Base-by-base conservation (phyloP, 2,797 vertebrate species). In the Pseudotriccus pelzelni region DNA sequence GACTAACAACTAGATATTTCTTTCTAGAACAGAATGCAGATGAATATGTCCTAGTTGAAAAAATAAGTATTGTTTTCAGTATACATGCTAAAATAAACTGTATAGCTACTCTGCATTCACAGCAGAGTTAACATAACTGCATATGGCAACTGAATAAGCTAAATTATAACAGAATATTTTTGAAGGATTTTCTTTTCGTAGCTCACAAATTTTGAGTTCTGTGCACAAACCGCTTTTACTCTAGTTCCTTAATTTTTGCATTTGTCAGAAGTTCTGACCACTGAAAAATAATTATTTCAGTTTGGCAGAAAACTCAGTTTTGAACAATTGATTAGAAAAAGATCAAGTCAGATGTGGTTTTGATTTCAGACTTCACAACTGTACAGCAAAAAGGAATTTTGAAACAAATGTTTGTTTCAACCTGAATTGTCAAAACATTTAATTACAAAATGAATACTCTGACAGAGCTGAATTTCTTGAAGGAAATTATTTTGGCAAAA, bases 271-370 rank as follows among this genome's bases (percentile, higher is more conserved):
- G 23, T 88, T 94, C 36, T 84, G 70, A 81, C 41, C 74, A 63
- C 55, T 96, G 27, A 74, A 77, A 72, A 86, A 43, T 14, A 80
- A 89, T 77, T 80, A 50, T 43, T 91, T 72, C 73, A 44, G 6
- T 73, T 79, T 95, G 69, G 55, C 50, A 88, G 25, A 62, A 69
- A 88, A 73, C 28, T 75, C 18, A 36, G 37, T 78, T 95, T 62
- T 68, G 59, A 93, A 69, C 63, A 93, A 86, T 62, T 87, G 67
- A 87, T 90, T 88, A 93, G 70, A 55, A 94, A 85, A 88, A 81
- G 56, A 69, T 81, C 49, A 34, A 75, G 58, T 92, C 72, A 89
- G 70, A 73, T 91, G 74, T 66, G 85, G 50, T 52, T 93, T 94
- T 81, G 58, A 91, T 84, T 95, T 88, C 63, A 67, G 53, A 82